Conservation (phyloP, 2,888 invertebrate species). For the Spisula subtruncata region DNA sequence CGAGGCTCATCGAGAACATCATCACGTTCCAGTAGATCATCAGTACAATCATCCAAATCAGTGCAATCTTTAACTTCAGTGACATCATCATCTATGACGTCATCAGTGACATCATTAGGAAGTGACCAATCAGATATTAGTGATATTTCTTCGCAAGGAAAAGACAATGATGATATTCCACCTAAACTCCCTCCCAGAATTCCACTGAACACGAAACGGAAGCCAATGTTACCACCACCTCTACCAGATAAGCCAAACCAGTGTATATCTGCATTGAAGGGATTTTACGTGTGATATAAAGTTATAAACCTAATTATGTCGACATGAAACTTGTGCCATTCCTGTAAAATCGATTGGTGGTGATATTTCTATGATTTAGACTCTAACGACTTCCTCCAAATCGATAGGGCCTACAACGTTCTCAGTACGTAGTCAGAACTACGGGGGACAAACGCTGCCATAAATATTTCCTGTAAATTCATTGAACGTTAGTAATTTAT, state of each 20-base stretch:
- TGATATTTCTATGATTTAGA: neutral
- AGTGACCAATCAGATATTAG: constrained; percentile 48
- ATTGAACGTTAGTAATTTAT: neutral
- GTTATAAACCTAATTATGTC: neutral
- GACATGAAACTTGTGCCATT: neutral
- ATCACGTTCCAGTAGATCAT: constrained; percentile 53
- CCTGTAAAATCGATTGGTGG: neutral
- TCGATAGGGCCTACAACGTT: constrained; percentile 10
- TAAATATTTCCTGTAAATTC: neutral
- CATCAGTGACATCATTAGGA: constrained; percentile 57
- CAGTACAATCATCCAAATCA: constrained; percentile 61
- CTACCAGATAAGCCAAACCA: constrained; percentile 66
- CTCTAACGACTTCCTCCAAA: neutral
- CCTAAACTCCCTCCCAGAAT: constrained; percentile 60
- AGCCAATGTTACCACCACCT: constrained; percentile 46
- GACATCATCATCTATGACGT: constrained; percentile 63
- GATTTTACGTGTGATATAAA: constrained; percentile 65
- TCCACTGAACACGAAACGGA: constrained; percentile 28
- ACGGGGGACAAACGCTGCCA: neutral
- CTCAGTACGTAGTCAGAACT: neutral
- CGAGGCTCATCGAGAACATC: constrained; percentile 40
- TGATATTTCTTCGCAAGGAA: constrained; percentile 35
- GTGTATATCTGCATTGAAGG: constrained; percentile 57
- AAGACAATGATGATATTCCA: constrained; percentile 48
- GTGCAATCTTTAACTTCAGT: constrained; percentile 69